Conservation (phyloP, 1,140 invertebrate species). For the Mamestra configurata region DNA sequence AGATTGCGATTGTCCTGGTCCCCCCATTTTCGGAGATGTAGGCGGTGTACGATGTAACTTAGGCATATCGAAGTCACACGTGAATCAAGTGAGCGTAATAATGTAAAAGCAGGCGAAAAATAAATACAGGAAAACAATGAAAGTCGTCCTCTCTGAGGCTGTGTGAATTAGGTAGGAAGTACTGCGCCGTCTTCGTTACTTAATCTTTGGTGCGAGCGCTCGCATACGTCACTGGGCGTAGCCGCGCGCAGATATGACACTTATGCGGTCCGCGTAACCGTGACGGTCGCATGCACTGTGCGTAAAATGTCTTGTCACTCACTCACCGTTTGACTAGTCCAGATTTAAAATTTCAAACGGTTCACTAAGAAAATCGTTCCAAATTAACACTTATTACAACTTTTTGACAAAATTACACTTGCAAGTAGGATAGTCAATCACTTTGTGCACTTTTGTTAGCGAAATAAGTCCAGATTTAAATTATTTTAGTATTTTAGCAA, state of each 20-base stretch:
- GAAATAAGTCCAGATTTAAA: background rate
- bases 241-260: background rate
- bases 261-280: background rate
- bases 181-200: no score
- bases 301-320: background rate
- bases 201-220: background rate
- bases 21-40: no score
- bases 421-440: background rate
- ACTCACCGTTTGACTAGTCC: background rate
- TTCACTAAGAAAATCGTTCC: background rate
- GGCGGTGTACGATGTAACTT: no score
- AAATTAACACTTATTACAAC: no score
- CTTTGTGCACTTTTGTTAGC: background rate
- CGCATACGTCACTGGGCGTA: background rate
- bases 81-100: no score
- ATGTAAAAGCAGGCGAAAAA: no score
- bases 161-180: no score
- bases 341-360: background rate
- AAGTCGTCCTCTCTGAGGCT: no score
- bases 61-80: no score
- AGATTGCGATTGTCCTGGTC: no score
- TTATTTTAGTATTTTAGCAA: constrained; percentile 49
- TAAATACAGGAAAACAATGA: no score
- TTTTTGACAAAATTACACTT: no score
- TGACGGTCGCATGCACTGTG: background rate